Evolutionary conservation across 2,888 invertebrate species (phyloP).

Genomic region (Apoda limacodes): DNA sequence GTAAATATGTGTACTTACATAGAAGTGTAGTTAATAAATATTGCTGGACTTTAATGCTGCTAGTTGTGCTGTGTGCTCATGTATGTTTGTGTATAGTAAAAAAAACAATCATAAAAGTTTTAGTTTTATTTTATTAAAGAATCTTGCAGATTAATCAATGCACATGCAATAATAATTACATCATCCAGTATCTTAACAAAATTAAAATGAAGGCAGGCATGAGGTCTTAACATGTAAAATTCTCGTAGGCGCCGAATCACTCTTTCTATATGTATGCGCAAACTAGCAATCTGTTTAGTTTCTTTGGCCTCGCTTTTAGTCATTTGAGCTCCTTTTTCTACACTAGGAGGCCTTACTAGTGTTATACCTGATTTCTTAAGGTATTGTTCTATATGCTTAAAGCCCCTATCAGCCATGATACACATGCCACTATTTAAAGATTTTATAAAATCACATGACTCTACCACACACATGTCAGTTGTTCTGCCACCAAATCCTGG

Average conservation of each 20-base stretch:
- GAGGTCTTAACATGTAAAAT: neutral
- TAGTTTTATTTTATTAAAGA: neutral
- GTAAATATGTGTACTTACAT: too few species aligned
- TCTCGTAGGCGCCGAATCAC: constrained; percentile 16
- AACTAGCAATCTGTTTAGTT: constrained; percentile 20
- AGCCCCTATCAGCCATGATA: constrained; percentile 21
- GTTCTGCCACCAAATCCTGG: constrained; percentile 22
- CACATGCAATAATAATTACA: constrained; percentile 14
- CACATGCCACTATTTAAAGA: constrained; percentile 12
- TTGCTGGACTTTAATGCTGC: too few species aligned
- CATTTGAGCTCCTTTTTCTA: constrained; percentile 11
- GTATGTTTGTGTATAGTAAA: too few species aligned
- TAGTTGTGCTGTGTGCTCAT: too few species aligned
- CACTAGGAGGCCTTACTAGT: constrained; percentile 18
- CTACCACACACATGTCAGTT: constrained; percentile 16
- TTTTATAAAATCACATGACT: constrained; percentile 18
- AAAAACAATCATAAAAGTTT: too few species aligned
- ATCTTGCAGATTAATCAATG: constrained; percentile 17
- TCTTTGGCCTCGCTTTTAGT: constrained; percentile 15
- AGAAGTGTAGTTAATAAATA: too few species aligned
- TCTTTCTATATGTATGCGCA: constrained; percentile 20
- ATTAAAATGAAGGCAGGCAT: neutral
- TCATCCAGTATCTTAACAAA: constrained; percentile 7
- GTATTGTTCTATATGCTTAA: constrained; percentile 19
- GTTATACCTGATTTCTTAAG: constrained; percentile 8